Percentiles rank a stretch among this genome's conserved stretches.
Conservation (phyloP, 2,888 invertebrate species). For the Disparrhopalites patrizii region DNA sequence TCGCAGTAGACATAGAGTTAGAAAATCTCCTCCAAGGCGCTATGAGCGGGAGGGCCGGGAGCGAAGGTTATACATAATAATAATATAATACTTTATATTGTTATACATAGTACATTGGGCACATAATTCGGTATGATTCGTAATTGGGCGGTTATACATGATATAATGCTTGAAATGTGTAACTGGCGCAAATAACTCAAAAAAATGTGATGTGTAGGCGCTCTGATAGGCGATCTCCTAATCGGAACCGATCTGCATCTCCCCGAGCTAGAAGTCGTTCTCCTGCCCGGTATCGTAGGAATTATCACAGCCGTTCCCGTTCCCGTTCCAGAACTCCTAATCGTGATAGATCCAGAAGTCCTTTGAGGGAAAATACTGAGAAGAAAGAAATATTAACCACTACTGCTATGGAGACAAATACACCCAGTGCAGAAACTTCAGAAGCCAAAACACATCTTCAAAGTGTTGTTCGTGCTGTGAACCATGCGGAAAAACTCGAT, state of each 20-base stretch:
- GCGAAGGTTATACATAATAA: constrained; percentile 32
- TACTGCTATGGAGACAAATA: constrained; percentile 1
- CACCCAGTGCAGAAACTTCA: background rate
- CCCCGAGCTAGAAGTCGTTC: constrained; percentile 39
- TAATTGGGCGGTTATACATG: no score
- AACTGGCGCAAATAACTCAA: no score
- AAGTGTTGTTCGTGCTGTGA: constrained; percentile 27
- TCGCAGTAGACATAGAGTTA: constrained; percentile 31
- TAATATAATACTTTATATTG: background rate
- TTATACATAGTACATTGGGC: background rate
- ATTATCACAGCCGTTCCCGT: constrained; percentile 41
- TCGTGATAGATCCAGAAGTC: constrained; percentile 33
- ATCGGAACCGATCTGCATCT: constrained; percentile 41
- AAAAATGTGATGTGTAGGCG: background rate
- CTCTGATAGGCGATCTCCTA: constrained; percentile 35
- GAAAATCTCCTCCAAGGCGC: constrained; percentile 38
- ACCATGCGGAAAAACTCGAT: constrained; percentile 18
- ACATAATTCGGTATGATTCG: no score
- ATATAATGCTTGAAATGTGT: no score
- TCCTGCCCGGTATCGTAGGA: constrained; percentile 38
- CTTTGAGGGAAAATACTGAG: constrained; percentile 15
- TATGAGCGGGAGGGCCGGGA: constrained; percentile 44
- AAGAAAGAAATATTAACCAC: constrained; percentile 15
- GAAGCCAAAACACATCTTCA: constrained; percentile 23
- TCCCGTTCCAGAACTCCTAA: constrained; percentile 41